A percentile compares a stretch with the other conserved stretches of the same genome.
These are phyloP conservation scores for Pteria penguin DNA, from an alignment of 2,888 invertebrate genomes.

Conservation along the genomic window DNA sequence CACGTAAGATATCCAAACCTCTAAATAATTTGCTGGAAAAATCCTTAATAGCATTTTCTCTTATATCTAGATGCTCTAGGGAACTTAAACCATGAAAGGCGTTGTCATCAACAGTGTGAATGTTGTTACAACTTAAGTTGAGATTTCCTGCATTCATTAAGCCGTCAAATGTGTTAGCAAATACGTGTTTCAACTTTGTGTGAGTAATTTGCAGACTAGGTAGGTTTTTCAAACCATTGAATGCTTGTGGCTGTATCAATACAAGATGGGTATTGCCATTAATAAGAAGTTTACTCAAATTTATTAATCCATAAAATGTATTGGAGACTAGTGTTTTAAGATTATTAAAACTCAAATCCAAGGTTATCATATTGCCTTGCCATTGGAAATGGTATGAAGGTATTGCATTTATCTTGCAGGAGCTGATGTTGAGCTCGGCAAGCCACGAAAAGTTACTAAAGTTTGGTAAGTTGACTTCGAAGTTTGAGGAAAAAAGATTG, in stretches of 20 bases:
- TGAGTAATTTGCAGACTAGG: slow-evolving; percentile 19
- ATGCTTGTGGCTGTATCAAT: slow-evolving; percentile 24
- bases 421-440: slow-evolving; percentile 27
- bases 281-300: slow-evolving; percentile 34
- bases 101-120: slow-evolving; percentile 33
- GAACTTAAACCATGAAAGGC: slow-evolving; percentile 34
- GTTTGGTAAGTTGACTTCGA: not conserved
- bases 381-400: not conserved
- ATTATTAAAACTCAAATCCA: slow-evolving; percentile 32
- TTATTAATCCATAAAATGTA: slow-evolving; percentile 34
- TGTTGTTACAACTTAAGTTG: slow-evolving; percentile 28
- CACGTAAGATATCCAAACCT: slow-evolving; percentile 29
- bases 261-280: slow-evolving; percentile 29
- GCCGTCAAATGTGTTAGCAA: slow-evolving; percentile 27
- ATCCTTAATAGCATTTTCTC: slow-evolving; percentile 35
- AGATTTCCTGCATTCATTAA: slow-evolving; percentile 20
- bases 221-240: slow-evolving; percentile 35
- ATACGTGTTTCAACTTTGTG: slow-evolving; percentile 14
- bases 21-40: slow-evolving; percentile 44
- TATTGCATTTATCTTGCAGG: slow-evolving; percentile 3
- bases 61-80: slow-evolving; percentile 33
- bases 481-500: slow-evolving; percentile 11
- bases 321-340: slow-evolving; percentile 11
- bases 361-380: slow-evolving; percentile 17
- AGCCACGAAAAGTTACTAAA: slow-evolving; percentile 16